Conservation (phyloP, 2,797 vertebrate species). For the Mallotus villosus region DNA sequence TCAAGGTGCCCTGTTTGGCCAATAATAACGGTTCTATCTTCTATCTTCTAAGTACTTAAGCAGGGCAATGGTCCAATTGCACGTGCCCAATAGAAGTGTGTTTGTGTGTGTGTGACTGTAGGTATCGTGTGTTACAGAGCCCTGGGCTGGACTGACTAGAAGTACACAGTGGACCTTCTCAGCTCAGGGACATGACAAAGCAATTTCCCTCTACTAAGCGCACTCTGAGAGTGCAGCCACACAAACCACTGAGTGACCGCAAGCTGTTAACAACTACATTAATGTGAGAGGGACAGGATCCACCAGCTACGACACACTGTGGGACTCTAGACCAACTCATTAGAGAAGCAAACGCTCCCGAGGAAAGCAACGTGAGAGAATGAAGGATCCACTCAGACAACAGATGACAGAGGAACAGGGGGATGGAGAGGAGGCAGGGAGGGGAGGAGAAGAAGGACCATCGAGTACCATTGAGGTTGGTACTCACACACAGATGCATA, state of each 20-base stretch:
- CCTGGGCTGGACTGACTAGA: not conserved
- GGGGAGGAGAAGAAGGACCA: not conserved
- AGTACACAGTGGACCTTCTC: not conserved
- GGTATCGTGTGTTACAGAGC: not conserved
- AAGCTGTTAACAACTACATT: conserved; percentile 65
- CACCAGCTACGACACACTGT: conserved; percentile 24
- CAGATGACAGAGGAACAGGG: conserved; percentile 3
- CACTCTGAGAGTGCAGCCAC: conserved; percentile 58
- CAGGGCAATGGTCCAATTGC: not conserved
- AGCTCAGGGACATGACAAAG: too few relatives aligned
- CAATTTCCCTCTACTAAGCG: conserved; percentile 31
- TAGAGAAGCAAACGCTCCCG: conserved; percentile 37
- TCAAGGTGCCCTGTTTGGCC: not conserved
- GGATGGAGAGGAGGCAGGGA: not conserved
- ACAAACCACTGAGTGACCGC: conserved; percentile 68
- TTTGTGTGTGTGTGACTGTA: not conserved
- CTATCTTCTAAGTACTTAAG: conserved; percentile 1
- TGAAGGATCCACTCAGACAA: not conserved
- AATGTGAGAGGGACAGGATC: conserved; percentile 57
- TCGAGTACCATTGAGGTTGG: not conserved
- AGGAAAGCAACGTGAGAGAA: not conserved
- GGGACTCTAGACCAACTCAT: conserved; percentile 21
- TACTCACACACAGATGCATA: not conserved
- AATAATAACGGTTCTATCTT: not conserved
- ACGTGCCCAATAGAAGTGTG: not conserved